Evolutionary conservation across 2,888 invertebrate genomes (phyloP), one percentile per base, ranked within the genome.

Genomic region (Kryphioiulus occultus): DNA sequence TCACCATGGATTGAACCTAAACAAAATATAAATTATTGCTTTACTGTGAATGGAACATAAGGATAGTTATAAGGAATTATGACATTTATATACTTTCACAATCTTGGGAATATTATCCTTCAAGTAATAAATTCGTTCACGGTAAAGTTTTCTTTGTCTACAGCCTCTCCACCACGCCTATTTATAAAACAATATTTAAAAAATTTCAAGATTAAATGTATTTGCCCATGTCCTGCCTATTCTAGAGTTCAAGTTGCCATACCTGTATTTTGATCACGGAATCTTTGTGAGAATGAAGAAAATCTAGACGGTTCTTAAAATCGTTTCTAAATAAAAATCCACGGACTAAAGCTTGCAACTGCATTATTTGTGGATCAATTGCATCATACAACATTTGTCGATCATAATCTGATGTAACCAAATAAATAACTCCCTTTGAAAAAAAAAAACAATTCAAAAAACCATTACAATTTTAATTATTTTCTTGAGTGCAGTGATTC

Each of bases 111-210:
- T 89, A 85, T 91, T 90, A 26, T 90, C 90, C 84, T 90, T 89
- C 17, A 91, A 89, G 88, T 90, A 91, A 26, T 90, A 87, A 82
- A 90, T 85, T 87, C 91, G 89, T 1, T 89, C 89, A 59, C 90
- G 88, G 88, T 90, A 92, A 19, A 89, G 89, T 42, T 89, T 90
- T 88, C 93, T 92, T 88, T 93, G 92, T 17, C 92, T 89, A 0
- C 93, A 90, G 88, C 92, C 92, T 88, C 94, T 92, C 95, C 95
- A 95, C 94, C 94, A 95, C 0, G 94, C 92, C 93, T 95, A 94
- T 89, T 94, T 94, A 90, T 91, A 92, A 7, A 47, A 35, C 35
- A 35, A n/a, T 47, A 17, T 47, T 47, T 47, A 94, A 19, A 89
- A 35, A 39, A 42, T 2, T 35, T 35, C 7, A 35, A 35, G 35